A percentile compares a stretch with the other conserved stretches of the same genome.
Conservation (phyloP, 2,888 invertebrate genomes). For the Yponomeuta cagnagella region DNA sequence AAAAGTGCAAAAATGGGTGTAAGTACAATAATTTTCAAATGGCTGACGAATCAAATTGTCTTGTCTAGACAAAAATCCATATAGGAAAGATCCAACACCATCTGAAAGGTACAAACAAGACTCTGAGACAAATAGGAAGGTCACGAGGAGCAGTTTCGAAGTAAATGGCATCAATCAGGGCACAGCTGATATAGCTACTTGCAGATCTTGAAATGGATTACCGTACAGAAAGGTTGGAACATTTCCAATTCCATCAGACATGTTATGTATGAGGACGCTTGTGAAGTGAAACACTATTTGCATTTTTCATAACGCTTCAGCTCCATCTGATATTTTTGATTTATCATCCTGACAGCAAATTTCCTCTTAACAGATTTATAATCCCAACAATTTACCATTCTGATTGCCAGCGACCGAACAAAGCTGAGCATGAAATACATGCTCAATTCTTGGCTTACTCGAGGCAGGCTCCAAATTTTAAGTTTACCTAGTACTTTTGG, state of each 20-base stretch:
- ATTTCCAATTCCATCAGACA: constrained; percentile 47
- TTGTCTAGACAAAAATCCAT: neutral
- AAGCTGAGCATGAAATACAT: neutral
- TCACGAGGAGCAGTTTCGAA: constrained; percentile 11
- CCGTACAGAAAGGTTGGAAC: constrained; percentile 54
- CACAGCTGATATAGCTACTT: constrained; percentile 60
- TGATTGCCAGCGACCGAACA: neutral
- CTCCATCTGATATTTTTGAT: neutral
- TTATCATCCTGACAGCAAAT: neutral
- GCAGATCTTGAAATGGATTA: constrained; percentile 47
- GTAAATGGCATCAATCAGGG: constrained; percentile 51
- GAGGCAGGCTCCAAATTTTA: neutral
- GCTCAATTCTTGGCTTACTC: neutral
- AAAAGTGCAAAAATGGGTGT: neutral
- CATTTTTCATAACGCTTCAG: constrained; percentile 11
- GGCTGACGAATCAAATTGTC: neutral
- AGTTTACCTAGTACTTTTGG: constrained; percentile 31
- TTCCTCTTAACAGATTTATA: neutral
- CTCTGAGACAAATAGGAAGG: constrained; percentile 4
- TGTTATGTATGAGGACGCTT: neutral
- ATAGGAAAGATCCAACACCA: neutral
- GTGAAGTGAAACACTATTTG: neutral
- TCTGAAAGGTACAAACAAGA: neutral
- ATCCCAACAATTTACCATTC: neutral
- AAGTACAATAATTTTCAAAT: neutral